Conservation (phyloP, 2,113 vertebrate genomes). For the Ochotona princeps region DNA sequence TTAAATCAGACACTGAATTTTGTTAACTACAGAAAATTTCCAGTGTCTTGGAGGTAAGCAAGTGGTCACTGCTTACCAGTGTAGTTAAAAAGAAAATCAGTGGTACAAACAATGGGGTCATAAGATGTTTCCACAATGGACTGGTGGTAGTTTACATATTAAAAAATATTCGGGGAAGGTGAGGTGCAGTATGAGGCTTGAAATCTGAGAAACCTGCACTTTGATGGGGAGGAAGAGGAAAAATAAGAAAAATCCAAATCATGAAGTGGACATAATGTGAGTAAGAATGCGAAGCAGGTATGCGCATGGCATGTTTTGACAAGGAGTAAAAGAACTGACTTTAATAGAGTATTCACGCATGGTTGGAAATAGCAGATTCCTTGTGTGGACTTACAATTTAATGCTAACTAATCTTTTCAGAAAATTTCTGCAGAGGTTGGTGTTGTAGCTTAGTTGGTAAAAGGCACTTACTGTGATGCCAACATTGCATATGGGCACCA, state of each 20-base stretch:
- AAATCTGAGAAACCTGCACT: background rate
- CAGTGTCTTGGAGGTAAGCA: background rate
- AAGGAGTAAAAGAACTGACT: background rate
- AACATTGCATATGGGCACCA: no score
- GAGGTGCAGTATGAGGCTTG: background rate
- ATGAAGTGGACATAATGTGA: background rate
- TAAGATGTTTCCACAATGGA: background rate
- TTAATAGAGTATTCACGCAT: background rate
- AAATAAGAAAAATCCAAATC: background rate
- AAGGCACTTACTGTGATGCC: no score
- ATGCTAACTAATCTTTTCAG: background rate
- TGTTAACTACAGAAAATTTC: slow-evolving; percentile 7
- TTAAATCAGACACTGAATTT: background rate
- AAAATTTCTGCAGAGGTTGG: background rate
- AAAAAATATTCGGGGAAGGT: background rate
- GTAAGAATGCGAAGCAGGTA: background rate
- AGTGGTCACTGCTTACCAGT: background rate
- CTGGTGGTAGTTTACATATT: background rate
- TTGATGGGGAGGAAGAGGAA: background rate
- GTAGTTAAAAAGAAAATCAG: background rate
- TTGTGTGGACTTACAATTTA: background rate
- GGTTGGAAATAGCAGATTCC: background rate
- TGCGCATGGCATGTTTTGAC: background rate
- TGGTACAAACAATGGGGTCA: background rate
- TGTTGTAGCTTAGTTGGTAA: no score